Evolutionary conservation across 2,113 vertebrate genomes (phyloP), one percentile per base, ranked within the genome.

Genomic region (Bubalus kerabau): DNA sequence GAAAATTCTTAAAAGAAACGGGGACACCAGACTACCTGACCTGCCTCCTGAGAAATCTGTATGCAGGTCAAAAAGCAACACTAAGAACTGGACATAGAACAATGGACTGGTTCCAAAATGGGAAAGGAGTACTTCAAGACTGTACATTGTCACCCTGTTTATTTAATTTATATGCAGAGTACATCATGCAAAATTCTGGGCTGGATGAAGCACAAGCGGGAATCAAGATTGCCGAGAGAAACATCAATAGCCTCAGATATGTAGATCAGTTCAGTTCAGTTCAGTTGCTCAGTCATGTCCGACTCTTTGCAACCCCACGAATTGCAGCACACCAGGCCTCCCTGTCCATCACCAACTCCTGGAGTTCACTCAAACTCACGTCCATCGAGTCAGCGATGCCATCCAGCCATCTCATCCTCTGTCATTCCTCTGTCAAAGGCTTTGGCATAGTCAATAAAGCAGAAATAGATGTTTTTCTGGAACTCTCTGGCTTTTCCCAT

Each of bases 251-350:
- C 32, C 32, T n/a, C 64, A 67, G 32, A 10, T 19, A 67, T 8
- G 16, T n/a, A 67, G 32, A 67, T 67, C 24, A 59, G 24, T 26
- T 59, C 57, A 59, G 24, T 59, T 57, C 56, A 24, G 56, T 57
- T 57, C 23, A 57, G 3, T 24, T 1, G 0, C 57, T 59, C 57
- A 59, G 57, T 59, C 23, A 0, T 59, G 57, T 59, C 57, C 0
- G 0, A 59, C 57, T 59, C 24, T 26, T 59, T 26, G 57, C 1
- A 10, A 26, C 10, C 57, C 10, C 24, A 12, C 1, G 24, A 26
- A 24, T 5, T 59, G 10, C 24, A 59, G 57, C 24, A 59, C 0
- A 1, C 57, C 57, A 59, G 24, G 57, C 24, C 57, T 59, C 57
- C 57, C 57, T 59, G 24, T 59, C 24, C 57, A 59, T 59, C 57